These are phyloP conservation scores for Orchestia grillus DNA, from an alignment of 1,140 invertebrate species.

Conservation along the genomic window DNA sequence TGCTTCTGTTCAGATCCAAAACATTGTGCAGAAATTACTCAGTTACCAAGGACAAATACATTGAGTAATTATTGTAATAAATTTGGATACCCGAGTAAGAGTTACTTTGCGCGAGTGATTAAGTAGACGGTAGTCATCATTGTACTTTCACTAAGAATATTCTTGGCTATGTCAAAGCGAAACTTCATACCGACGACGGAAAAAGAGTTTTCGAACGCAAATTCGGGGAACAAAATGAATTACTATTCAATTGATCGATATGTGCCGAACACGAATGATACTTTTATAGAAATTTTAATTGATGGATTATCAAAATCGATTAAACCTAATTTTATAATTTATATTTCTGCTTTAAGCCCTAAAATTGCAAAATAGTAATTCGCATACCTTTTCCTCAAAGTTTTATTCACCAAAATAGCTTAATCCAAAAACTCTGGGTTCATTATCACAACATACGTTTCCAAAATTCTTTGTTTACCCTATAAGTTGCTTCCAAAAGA, in stretches of 20 bases:
- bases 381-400: neutral
- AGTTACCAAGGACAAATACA: neutral
- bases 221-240: neutral
- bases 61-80: neutral
- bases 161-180: neutral
- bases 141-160: neutral
- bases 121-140: neutral
- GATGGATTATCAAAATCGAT: neutral
- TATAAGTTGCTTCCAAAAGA: neutral
- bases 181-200: neutral
- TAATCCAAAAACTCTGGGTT: neutral
- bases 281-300: neutral
- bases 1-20: neutral
- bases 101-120: neutral
- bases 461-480: neutral
- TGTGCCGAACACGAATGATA: neutral
- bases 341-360: neutral
- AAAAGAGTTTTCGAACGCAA: neutral
- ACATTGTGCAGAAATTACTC: neutral
- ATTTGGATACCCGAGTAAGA: too few relatives aligned
- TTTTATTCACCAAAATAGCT: neutral
- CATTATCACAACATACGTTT: neutral
- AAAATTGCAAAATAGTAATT: neutral
- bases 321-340: neutral
- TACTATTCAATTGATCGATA: neutral